Conservation (phyloP, 2,797 vertebrate species). For the Myioborus melanocephalus region DNA sequence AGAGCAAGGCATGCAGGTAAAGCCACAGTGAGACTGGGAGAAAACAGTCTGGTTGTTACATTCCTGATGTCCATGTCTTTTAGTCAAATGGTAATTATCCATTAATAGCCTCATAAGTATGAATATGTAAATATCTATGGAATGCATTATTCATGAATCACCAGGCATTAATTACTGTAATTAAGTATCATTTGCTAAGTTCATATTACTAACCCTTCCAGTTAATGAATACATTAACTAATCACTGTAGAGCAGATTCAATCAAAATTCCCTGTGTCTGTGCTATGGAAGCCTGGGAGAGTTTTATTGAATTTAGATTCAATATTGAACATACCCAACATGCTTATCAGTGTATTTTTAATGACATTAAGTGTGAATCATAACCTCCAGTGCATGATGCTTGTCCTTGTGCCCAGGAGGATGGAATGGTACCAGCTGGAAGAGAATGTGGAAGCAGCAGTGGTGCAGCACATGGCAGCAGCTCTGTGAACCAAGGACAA, state of each 20-base stretch:
- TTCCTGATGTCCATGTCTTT: conserved; percentile 27
- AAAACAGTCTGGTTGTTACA: background rate
- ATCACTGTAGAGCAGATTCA: conserved; percentile 30
- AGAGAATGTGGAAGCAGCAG: background rate
- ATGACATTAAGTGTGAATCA: background rate
- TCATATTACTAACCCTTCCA: conserved; percentile 53
- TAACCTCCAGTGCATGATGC: conserved; percentile 11
- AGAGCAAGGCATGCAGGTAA: background rate
- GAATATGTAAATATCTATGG: conserved; percentile 53
- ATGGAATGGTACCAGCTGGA: background rate
- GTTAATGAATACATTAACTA: conserved; percentile 64
- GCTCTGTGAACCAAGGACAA: background rate
- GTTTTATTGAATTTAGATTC: conserved; percentile 35
- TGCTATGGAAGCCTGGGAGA: conserved; percentile 28
- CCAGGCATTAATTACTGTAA: conserved; percentile 69
- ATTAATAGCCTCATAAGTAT: conserved; percentile 38
- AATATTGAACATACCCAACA: conserved; percentile 37
- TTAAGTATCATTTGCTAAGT: conserved; percentile 56
- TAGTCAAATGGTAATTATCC: conserved; percentile 47
- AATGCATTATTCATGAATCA: conserved; percentile 67
- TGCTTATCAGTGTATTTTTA: conserved; percentile 46
- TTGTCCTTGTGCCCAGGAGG: conserved; percentile 11
- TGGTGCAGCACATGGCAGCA: background rate
- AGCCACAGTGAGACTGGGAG: background rate
- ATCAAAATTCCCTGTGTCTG: conserved; percentile 20